phyloP scores from a whole-genome alignment of 2,888 invertebrate genomes.

The Noctua comes region DNA sequence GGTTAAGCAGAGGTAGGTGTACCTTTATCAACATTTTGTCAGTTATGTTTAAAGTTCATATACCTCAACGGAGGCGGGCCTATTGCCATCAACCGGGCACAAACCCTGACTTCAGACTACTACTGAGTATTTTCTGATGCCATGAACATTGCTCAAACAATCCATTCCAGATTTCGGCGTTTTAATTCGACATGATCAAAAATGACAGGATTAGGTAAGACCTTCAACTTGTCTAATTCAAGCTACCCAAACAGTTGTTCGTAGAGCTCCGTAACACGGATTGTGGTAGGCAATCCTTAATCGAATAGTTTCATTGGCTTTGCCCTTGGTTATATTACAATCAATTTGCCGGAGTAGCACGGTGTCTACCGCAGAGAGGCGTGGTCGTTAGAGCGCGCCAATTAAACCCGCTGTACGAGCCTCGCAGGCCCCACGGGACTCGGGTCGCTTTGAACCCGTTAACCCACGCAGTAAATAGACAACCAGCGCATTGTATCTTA shows the following conservation, averaged over 20 bases:
- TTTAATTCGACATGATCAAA: background rate
- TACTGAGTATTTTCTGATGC: background rate
- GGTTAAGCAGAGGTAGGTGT: no score
- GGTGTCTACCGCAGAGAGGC: conserved; percentile 43
- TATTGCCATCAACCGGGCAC: background rate
- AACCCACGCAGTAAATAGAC: conserved; percentile 58
- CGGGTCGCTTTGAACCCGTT: conserved; percentile 60
- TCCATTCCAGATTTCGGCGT: background rate
- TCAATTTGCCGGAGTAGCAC: conserved; percentile 62
- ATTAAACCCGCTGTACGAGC: conserved; percentile 55
- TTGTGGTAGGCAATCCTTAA: conserved; percentile 40
- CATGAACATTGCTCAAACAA: background rate
- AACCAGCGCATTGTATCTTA: conserved; percentile 44
- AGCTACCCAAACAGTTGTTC: conserved; percentile 17
- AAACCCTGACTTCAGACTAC: background rate
- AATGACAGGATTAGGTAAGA: conserved; percentile 12
- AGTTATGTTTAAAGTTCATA: background rate
- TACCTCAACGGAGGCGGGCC: background rate
- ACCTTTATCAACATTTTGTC: background rate
- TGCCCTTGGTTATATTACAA: conserved; percentile 62
- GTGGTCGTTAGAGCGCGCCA: conserved; percentile 58
- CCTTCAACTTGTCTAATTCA: conserved; percentile 23
- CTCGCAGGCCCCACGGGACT: conserved; percentile 40
- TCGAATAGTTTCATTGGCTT: conserved; percentile 61
- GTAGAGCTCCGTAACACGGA: conserved; percentile 13